Evolutionary conservation across 1,140 invertebrate species (phyloP).

Genomic region (Diploscapter pachys): DNA sequence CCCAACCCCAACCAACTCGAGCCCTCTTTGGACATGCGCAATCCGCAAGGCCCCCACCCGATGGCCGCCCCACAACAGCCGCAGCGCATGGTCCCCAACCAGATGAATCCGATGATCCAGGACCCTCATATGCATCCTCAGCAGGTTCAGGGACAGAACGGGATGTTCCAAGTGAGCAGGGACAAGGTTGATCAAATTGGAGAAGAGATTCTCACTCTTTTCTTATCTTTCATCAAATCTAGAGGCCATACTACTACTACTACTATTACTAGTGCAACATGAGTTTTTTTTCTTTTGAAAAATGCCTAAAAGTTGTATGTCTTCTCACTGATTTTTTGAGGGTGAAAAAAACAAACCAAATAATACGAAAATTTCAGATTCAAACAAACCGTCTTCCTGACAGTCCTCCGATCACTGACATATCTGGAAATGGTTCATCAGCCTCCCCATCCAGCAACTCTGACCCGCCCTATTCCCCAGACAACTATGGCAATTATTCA

Average conservation of each 20-base stretch:
- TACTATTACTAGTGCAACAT: too few species aligned
- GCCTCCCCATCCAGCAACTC: slow-evolving; percentile 45
- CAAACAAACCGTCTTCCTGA: slow-evolving; percentile 41
- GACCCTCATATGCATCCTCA: background rate
- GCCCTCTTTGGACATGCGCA: background rate
- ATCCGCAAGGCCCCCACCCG: slow-evolving; percentile 4
- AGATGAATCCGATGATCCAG: background rate
- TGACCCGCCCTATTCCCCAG: slow-evolving; percentile 51
- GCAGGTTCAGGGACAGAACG: background rate
- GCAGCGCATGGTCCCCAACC: slow-evolving; percentile 7
- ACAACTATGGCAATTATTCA: slow-evolving; percentile 37
- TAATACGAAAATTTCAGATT: background rate
- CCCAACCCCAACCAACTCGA: background rate
- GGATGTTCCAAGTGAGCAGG: background rate
- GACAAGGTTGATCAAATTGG: background rate
- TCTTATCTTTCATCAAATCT: too few species aligned
- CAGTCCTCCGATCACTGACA: slow-evolving; percentile 54
- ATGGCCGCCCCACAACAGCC: slow-evolving; percentile 31
- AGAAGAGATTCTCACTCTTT: too few species aligned
- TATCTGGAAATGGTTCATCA: slow-evolving; percentile 43
- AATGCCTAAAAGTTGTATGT: too few species aligned
- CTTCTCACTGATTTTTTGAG: background rate
- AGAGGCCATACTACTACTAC: too few species aligned
- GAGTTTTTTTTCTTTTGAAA: too few species aligned
- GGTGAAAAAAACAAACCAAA: background rate